Evolutionary conservation across 2,888 invertebrate species (phyloP).

Genomic region (Lycophotia porphyrea): DNA sequence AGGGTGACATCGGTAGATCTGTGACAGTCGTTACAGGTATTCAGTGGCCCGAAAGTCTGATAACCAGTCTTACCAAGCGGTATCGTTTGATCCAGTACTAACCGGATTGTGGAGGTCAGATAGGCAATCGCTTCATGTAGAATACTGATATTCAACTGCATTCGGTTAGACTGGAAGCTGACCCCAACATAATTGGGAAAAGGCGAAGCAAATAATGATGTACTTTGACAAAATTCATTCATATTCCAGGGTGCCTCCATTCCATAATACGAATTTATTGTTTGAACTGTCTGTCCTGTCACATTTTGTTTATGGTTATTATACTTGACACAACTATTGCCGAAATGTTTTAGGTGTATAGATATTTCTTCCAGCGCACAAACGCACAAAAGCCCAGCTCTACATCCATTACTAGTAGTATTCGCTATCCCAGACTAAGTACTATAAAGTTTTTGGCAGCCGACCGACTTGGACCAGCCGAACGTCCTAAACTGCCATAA

Average conservation of each 20-base stretch:
- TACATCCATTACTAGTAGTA: conserved; percentile 43
- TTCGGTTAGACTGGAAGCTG: no score
- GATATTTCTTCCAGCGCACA: neutral
- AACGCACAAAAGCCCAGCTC: conserved; percentile 11
- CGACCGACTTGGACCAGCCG: conserved; percentile 71
- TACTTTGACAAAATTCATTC: neutral
- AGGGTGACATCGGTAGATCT: no score
- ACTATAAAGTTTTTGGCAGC: conserved; percentile 80
- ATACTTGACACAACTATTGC: neutral
- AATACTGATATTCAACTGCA: no score
- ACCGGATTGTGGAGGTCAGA: no score
- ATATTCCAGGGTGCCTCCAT: neutral
- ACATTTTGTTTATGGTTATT: neutral
- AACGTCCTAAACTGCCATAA: conserved; percentile 81
- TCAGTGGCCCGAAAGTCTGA: no score
- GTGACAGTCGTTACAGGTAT: no score
- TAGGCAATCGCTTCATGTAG: no score
- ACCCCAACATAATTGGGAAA: no score
- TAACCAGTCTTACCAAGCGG: no score
- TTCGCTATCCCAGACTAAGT: conserved; percentile 53
- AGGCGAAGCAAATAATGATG: neutral
- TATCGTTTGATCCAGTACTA: no score
- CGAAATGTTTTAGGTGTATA: no score
- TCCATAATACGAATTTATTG: conserved; percentile 1
- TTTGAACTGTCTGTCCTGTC: neutral